Conservation (phyloP, 2,113 vertebrate species). For the Indicator indicator region DNA sequence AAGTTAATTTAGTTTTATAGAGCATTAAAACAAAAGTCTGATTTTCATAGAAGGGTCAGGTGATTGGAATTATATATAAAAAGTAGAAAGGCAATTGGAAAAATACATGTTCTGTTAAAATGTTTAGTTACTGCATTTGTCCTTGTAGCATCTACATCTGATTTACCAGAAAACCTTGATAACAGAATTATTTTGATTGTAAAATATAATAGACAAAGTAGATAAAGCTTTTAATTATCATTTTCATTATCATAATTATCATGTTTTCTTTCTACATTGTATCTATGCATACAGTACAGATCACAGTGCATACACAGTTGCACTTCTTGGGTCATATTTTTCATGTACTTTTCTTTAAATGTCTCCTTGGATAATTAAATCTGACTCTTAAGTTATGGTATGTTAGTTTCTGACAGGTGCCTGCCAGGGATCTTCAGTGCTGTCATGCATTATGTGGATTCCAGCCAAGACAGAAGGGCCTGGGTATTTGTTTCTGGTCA, state of each 20-base stretch:
- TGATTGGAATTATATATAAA: neutral
- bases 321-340: constrained; percentile 69
- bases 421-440: constrained; percentile 76
- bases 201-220: neutral
- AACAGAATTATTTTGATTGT: neutral
- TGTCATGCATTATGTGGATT: constrained; percentile 75
- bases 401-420: constrained; percentile 78
- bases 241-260: too few relatives aligned
- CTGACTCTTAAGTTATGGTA: constrained; percentile 72
- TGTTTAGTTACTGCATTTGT: neutral
- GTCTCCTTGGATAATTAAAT: constrained; percentile 76
- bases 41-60: constrained; percentile 2
- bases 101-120: neutral
- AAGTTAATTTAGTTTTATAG: constrained; percentile 45
- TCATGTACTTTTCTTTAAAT: constrained; percentile 74
- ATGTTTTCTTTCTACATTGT: neutral
- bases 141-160: neutral
- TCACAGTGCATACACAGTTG: neutral
- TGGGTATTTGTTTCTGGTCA: constrained; percentile 70
- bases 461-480: constrained; percentile 73
- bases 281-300: neutral
- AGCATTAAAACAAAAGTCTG: constrained; percentile 26
- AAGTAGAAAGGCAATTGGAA: neutral
- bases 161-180: neutral
- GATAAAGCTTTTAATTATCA: neutral